Evolutionary conservation across 2,113 vertebrate species (phyloP), one percentile per base, ranked within the genome.

Genomic region (Corythoichthys haematopterus): DNA sequence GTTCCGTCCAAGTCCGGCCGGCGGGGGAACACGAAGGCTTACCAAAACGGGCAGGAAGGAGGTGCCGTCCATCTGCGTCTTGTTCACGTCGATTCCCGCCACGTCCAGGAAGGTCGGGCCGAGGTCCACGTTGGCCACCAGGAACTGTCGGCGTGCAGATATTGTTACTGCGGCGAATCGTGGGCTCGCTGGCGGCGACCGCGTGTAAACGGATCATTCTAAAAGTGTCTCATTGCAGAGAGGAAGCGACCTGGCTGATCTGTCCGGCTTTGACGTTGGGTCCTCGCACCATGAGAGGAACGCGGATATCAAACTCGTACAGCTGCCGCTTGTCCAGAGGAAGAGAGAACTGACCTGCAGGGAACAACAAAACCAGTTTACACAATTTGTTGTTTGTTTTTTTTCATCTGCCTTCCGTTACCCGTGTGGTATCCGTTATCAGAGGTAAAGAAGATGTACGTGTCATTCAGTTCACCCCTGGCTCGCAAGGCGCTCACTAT

Each of bases 371-470:
- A 43, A 43, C 20, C 20, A 28, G 50, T 38, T 1, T 3, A 33
- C 1, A 12, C 16, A 1, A 33, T 33, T 35, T 28, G 4, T 16
- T 50, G 1, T n/a, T 50, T 43, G 4, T 43, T 43, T 12, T 47
- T 47, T 47, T 13, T 1, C 40, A 43, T 43, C 40, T 1, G 40
- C 50, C 14, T n/a, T 14, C 50, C 14, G 43, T 37, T 81, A 98
- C 96, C 97, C 69, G 94, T 96, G 83, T 99, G 97, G 84, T 94
- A 99, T 68, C 97, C 97, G 3, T 99, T 98, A 83, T 99, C 97
- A 4, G 97, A 99, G 12, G 96, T 98, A 64, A 96, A 99, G 70
- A 99, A 93, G 83, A 99, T 86, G 72, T 95, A 99, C 0, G 97
- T 99, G 84, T 95, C 94, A 72, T 94, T 88, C 38, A 98, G 85